These are phyloP conservation scores for Aporrectodea caliginosa DNA, from an alignment of 1,140 invertebrate species.

Conservation along the genomic window DNA sequence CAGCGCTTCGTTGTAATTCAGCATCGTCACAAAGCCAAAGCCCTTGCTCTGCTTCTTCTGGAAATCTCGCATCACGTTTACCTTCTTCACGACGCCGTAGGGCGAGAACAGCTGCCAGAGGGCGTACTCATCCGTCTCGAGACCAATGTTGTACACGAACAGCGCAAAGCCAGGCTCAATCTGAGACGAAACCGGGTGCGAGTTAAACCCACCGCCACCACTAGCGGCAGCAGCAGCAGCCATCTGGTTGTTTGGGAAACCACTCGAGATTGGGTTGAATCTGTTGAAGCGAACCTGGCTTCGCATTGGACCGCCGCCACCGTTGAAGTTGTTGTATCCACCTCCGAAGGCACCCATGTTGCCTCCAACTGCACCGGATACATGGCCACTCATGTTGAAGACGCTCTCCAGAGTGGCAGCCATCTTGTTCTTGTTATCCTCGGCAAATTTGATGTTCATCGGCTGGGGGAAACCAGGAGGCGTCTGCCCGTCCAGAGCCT, in stretches of 20 bases:
- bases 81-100: conserved; percentile 55
- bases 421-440: conserved; percentile 78
- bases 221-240: conserved; percentile 26
- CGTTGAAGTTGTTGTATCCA: not conserved
- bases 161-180: conserved; percentile 41
- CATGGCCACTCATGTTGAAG: not conserved
- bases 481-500: conserved; percentile 75
- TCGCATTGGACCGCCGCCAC: conserved; percentile 38
- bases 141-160: conserved; percentile 58
- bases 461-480: conserved; percentile 78
- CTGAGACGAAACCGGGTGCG: conserved; percentile 5
- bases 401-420: conserved; percentile 29
- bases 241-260: conserved; percentile 25
- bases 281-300: conserved; percentile 37
- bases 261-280: conserved; percentile 42
- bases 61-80: conserved; percentile 53
- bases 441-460: conserved; percentile 80
- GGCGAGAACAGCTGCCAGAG: conserved; percentile 54
- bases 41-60: conserved; percentile 52
- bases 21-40: conserved; percentile 58
- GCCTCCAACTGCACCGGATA: not conserved
- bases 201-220: conserved; percentile 28
- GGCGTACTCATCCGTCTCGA: conserved; percentile 52
- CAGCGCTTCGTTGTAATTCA: conserved; percentile 54
- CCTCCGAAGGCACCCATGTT: not conserved